Conservation (phyloP, 1,140 invertebrate species). For the Drosophila albomicans region DNA sequence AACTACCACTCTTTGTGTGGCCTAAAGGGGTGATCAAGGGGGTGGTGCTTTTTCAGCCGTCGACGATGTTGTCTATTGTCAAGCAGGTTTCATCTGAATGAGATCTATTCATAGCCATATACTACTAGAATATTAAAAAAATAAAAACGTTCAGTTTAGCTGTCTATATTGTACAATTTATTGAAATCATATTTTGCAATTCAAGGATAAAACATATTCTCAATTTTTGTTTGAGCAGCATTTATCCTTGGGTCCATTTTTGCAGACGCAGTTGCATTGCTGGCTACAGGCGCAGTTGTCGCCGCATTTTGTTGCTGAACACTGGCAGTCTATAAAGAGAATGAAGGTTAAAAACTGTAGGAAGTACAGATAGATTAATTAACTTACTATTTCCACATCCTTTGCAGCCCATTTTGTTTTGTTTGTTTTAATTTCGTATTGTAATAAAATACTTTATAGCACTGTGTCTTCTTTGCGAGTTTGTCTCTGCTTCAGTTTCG, state of each 20-base stretch:
- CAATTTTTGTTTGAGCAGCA: constrained; percentile 60
- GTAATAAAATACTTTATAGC: constrained; percentile 9
- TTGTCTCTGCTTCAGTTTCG: background rate
- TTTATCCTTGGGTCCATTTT: constrained; percentile 71
- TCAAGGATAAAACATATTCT: background rate
- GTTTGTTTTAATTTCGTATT: background rate
- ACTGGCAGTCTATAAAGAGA: constrained; percentile 57
- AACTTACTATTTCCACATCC: constrained; percentile 67
- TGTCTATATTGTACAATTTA: too few relatives aligned
- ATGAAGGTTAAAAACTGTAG: background rate
- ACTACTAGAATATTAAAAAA: too few relatives aligned
- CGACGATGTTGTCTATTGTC: too few relatives aligned
- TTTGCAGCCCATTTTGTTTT: constrained; percentile 65
- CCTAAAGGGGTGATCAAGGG: too few relatives aligned
- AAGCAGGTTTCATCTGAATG: too few relatives aligned
- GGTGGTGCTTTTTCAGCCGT: too few relatives aligned
- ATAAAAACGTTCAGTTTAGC: too few relatives aligned
- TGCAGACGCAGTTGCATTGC: constrained; percentile 64
- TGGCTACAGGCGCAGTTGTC: constrained; percentile 72
- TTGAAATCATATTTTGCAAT: background rate
- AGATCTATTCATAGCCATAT: too few relatives aligned
- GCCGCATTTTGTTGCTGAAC: constrained; percentile 65
- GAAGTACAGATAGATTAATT: background rate
- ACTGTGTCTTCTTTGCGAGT: constrained; percentile 12
- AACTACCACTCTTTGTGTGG: too few relatives aligned